phyloP scores from a whole-genome alignment of 2,888 invertebrate species.

The Helleia helle region DNA sequence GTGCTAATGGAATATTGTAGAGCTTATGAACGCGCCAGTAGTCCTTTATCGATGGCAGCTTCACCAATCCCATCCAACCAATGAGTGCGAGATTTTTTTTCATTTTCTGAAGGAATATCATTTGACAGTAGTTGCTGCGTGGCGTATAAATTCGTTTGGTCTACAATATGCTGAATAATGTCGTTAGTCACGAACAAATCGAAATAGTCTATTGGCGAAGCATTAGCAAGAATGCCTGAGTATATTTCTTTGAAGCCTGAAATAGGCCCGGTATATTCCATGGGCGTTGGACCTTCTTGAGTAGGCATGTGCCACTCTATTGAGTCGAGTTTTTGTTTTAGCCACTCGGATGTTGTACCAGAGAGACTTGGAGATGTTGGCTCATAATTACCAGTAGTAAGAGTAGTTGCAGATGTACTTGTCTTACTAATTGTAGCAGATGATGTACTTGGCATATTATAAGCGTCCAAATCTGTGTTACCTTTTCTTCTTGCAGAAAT shows the following conservation, averaged over 20 bases:
- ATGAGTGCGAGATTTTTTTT: conserved; percentile 17
- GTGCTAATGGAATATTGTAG: conserved; percentile 19
- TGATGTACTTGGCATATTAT: neutral
- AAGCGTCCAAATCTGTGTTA: too few species aligned
- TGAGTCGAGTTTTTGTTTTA: too few species aligned
- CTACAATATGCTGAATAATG: conserved; percentile 13
- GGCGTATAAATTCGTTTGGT: conserved; percentile 17
- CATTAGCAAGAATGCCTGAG: conserved; percentile 14
- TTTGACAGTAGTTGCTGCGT: too few species aligned
- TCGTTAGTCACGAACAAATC: conserved; percentile 16
- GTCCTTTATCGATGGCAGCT: conserved; percentile 18
- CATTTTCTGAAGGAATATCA: neutral
- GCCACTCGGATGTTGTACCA: neutral
- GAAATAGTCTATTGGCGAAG: conserved; percentile 17
- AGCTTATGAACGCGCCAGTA: conserved; percentile 22
- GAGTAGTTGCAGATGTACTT: too few species aligned
- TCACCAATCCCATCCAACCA: conserved; percentile 25
- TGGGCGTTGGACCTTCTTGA: neutral
- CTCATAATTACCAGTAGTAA: neutral
- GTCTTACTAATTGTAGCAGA: too few species aligned
- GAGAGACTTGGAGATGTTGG: neutral
- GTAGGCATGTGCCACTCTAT: neutral
- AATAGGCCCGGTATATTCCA: conserved; percentile 2
- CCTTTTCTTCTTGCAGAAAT: too few species aligned
- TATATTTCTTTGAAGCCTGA: conserved; percentile 16